Conservation (phyloP, 2,113 vertebrate genomes). For the Casuarius casuarius region DNA sequence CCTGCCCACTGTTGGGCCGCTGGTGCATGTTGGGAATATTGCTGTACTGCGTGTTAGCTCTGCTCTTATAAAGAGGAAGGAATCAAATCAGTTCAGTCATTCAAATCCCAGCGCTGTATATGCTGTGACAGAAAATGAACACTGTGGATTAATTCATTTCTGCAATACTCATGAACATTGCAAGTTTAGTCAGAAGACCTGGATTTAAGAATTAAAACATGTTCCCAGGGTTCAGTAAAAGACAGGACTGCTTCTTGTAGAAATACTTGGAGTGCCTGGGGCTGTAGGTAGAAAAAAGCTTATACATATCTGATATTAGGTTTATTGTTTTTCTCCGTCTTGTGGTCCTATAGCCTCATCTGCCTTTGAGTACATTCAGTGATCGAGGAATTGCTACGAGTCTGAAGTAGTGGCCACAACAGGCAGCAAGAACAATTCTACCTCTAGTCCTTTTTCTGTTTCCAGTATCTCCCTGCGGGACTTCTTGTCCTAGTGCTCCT, state of each 20-base stretch:
- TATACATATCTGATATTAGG: neutral
- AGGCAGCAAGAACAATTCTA: neutral
- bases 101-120: neutral
- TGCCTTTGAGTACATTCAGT: constrained; percentile 40
- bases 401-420: neutral
- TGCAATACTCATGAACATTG: neutral
- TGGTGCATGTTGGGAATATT: neutral
- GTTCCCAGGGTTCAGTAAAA: neutral
- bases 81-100: neutral
- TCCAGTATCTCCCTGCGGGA: neutral
- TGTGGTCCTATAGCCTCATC: constrained; percentile 17
- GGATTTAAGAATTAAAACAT: neutral
- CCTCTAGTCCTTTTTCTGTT: neutral
- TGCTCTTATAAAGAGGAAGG: neutral
- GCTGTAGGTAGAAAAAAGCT: neutral
- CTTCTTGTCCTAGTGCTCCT: neutral
- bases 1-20: neutral
- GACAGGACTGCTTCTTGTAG: neutral
- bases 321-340: neutral
- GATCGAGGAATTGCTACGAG: constrained; percentile 13
- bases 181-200: neutral
- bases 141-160: neutral
- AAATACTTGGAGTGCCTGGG: neutral
- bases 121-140: neutral
- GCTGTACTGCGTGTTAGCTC: neutral